Evolutionary conservation across 2,888 invertebrate genomes (phyloP), one percentile per base, ranked within the genome.

Genomic region (Coleophora deauratella): DNA sequence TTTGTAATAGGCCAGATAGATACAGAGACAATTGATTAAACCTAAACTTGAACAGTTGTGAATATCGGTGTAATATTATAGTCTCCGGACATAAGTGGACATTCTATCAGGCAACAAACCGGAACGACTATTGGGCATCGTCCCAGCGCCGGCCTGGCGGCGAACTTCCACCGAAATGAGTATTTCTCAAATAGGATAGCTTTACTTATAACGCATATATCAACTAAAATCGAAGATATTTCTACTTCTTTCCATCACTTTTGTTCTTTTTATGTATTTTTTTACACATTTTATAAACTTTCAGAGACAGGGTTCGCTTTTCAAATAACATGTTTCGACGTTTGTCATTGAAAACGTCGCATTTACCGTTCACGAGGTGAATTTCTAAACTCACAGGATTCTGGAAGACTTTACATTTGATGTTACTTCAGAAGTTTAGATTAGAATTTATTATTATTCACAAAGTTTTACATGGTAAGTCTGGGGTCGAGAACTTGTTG

Each of bases 91-190:
- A 21, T 3, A 21, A 21, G 21, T 21, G 21, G 21, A 21, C 21
- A 21, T 21, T 6, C 21, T 21, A 21, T 21, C 21, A 6, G 60
- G 70, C 71, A 72, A 72, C 69, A 68, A 68, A 66, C 63, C 50
- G 64, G 36, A 66, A 69, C n/a, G n/a, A n/a, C n/a, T n/a, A n/a
- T n/a, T 70, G 66, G 61, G 62, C 59, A 60, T 62, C 54, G 48
- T 56, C 47, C 55, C 66, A 21, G 71, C 74, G 77, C 68, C 75
- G 60, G 67, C 57, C 62, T 70, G 76, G 71, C 76, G 75, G 72
- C 65, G 52, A 72, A 74, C 69, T 72, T 72, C 60, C 56, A 62
- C 64, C 63, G 9, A 64, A 71, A 69, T 66, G 66, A 67, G 58
- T 66, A 71, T 69, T 66, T 65, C 65, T 62, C 62, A 70, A 77